Conservation (phyloP, 2,113 vertebrate species). For the Sander lucioperca region DNA sequence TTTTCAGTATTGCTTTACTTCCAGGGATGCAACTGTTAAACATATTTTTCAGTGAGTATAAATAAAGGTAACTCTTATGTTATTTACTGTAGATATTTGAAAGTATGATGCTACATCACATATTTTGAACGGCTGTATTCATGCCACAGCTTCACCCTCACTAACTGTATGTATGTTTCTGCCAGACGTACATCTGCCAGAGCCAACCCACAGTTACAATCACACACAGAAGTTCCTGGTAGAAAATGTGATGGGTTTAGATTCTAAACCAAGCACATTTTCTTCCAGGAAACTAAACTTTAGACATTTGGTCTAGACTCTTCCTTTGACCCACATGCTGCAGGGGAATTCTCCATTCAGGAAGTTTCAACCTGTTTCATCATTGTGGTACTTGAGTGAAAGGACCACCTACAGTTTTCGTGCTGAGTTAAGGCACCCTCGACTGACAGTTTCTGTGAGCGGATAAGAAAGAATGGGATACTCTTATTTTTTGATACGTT, state of each 20-base stretch:
- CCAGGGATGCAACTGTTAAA: neutral
- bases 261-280: no score
- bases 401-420: neutral
- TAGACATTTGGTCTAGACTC: slow-evolving; percentile 9
- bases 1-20: neutral
- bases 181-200: slow-evolving; percentile 12
- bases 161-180: neutral
- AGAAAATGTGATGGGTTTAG: neutral
- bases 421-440: neutral
- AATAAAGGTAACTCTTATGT: neutral
- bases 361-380: slow-evolving; percentile 20
- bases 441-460: neutral
- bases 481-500: slow-evolving; percentile 5
- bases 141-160: slow-evolving; percentile 1
- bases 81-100: neutral
- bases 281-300: no score
- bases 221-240: slow-evolving; percentile 8
- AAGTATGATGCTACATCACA: neutral
- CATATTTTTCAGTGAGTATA: neutral
- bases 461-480: neutral
- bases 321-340: neutral
- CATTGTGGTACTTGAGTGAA: neutral
- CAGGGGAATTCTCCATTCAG: slow-evolving; percentile 4
- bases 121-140: neutral
- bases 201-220: slow-evolving; percentile 6